Percentiles rank a stretch among this genome's conserved stretches.
Evolutionary conservation across 2,113 vertebrate species (phyloP).

Genomic region (Hirundichthys speculiger): DNA sequence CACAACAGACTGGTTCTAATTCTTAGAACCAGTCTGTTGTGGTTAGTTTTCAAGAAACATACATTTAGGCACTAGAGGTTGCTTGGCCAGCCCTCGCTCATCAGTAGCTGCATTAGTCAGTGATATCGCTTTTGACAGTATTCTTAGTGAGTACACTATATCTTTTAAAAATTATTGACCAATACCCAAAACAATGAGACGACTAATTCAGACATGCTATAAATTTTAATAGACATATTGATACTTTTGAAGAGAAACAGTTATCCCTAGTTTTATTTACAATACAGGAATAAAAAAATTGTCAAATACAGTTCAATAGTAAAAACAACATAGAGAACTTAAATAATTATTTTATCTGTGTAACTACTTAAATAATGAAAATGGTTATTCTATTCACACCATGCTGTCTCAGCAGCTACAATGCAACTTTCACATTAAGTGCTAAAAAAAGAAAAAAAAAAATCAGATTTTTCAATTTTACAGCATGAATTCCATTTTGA

Average conservation of each 20-base stretch:
- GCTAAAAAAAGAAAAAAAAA: constrained; percentile 76
- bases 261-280: constrained; percentile 87
- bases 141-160: too few relatives aligned
- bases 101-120: too few relatives aligned
- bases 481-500: constrained; percentile 80
- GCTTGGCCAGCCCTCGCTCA: too few relatives aligned
- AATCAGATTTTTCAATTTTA: constrained; percentile 79
- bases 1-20: too few relatives aligned
- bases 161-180: too few relatives aligned
- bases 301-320: constrained; percentile 84
- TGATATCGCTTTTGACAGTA: too few relatives aligned
- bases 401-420: constrained; percentile 83
- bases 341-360: constrained; percentile 85
- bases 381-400: constrained; percentile 86
- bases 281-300: constrained; percentile 83
- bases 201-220: constrained; percentile 81
- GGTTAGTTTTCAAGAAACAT: too few relatives aligned
- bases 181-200: constrained; percentile 23
- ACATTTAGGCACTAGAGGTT: too few relatives aligned
- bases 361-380: constrained; percentile 89
- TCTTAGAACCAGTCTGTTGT: too few relatives aligned
- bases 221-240: constrained; percentile 87
- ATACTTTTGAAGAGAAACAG: constrained; percentile 83
- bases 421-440: constrained; percentile 89
- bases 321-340: constrained; percentile 85